These are phyloP conservation scores for Leptinotarsa lineolata DNA, from an alignment of 1,140 invertebrate genomes.

Conservation along the genomic window DNA sequence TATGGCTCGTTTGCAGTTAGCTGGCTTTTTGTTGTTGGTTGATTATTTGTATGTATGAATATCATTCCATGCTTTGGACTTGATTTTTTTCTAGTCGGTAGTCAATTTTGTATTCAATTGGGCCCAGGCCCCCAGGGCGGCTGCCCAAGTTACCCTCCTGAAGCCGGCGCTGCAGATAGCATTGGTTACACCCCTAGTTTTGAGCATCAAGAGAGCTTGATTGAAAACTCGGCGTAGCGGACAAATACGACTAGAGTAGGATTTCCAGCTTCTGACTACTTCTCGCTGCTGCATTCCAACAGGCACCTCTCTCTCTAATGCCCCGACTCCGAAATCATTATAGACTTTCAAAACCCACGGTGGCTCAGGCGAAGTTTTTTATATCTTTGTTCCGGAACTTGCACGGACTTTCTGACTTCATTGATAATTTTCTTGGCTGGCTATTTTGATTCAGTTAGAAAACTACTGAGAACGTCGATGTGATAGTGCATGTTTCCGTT, in stretches of 20 bases:
- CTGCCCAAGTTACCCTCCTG: too few species aligned
- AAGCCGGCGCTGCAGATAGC: conserved; percentile 27
- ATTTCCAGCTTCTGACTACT: conserved; percentile 51
- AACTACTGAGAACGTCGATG: too few species aligned
- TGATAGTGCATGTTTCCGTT: too few species aligned
- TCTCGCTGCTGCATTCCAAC: conserved; percentile 40
- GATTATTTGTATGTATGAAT: too few species aligned
- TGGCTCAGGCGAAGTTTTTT: not conserved
- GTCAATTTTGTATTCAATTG: too few species aligned
- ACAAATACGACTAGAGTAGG: conserved; percentile 53
- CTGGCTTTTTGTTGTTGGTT: too few species aligned
- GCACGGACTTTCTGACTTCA: not conserved
- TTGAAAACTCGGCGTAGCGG: conserved; percentile 55
- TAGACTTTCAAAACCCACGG: conserved; percentile 18
- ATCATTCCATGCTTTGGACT: too few species aligned
- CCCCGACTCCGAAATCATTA: conserved; percentile 1
- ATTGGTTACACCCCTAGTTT: conserved; percentile 49
- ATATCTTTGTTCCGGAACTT: conserved; percentile 13
- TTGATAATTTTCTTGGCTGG: too few species aligned
- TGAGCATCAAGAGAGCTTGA: conserved; percentile 52
- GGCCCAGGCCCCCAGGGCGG: too few species aligned
- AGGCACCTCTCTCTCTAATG: conserved; percentile 43
- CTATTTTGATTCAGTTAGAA: too few species aligned
- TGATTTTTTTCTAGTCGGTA: too few species aligned
- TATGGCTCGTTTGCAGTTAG: too few species aligned